Conservation (phyloP, 2,888 invertebrate genomes). For the Tethea ocularis region DNA sequence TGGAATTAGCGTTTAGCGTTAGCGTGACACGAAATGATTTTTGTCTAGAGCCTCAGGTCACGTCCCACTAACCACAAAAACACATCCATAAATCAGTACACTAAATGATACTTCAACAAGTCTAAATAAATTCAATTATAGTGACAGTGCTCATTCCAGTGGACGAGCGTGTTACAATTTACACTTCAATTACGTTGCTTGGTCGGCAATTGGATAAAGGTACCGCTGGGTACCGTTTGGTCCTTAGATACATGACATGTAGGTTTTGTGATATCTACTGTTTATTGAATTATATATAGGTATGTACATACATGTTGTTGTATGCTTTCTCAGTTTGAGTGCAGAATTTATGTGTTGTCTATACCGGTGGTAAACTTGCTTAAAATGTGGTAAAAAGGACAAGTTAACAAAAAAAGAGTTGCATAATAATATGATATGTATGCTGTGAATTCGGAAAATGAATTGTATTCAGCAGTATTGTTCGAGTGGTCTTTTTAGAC, state of each 20-base stretch:
- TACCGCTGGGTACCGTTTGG: neutral
- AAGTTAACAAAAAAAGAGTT: no score
- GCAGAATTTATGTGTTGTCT: no score
- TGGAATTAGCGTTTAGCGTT: no score
- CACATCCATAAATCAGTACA: neutral
- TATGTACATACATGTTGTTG: neutral
- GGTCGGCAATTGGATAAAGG: constrained; percentile 2
- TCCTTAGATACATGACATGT: neutral
- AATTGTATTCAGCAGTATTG: no score
- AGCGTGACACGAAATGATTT: no score
- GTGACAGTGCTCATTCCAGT: neutral
- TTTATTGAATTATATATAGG: neutral
- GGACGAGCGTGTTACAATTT: neutral
- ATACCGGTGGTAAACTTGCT: neutral
- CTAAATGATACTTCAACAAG: neutral
- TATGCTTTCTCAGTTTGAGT: neutral
- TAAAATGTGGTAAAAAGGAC: no score
- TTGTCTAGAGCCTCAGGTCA: neutral
- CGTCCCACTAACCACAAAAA: neutral
- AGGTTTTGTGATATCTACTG: neutral
- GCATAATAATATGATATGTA: no score
- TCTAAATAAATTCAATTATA: neutral
- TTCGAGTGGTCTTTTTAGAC: no score
- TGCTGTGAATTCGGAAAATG: no score
- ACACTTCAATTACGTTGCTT: constrained; percentile 1